A percentile compares a stretch with the other conserved stretches of the same genome.
Conservation (phyloP, 2,797 vertebrate species). For the Danio kyathit region DNA sequence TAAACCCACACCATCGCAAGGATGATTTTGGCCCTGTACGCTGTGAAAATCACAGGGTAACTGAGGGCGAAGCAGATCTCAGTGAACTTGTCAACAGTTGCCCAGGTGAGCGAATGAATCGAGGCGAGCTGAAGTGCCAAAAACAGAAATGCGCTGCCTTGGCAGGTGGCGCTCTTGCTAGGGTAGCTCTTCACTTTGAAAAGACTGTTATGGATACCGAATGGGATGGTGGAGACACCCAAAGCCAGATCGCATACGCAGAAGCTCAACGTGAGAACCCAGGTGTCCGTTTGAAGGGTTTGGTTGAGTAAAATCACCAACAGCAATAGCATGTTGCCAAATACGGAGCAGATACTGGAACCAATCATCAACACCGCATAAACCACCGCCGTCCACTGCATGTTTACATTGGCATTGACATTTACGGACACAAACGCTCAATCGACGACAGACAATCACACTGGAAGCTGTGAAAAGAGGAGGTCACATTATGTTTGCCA, state of each 20-base stretch:
- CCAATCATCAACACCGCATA: conserved; percentile 68
- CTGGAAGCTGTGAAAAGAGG: conserved; percentile 34
- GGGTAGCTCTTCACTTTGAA: conserved; percentile 40
- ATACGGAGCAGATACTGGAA: conserved; percentile 67
- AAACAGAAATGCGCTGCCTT: conserved; percentile 75
- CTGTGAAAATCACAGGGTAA: conserved; percentile 73
- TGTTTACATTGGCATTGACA: conserved; percentile 42
- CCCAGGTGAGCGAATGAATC: conserved; percentile 77
- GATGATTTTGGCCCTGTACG: conserved; percentile 61
- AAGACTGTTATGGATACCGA: conserved; percentile 73
- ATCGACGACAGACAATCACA: conserved; percentile 6
- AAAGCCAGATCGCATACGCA: conserved; percentile 78
- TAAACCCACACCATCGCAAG: conserved; percentile 74
- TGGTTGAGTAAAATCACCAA: conserved; percentile 71
- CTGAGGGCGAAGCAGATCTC: conserved; percentile 80
- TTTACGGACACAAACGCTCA: conserved; percentile 24
- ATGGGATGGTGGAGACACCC: conserved; percentile 72
- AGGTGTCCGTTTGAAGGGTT: conserved; percentile 70
- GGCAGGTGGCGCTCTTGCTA: conserved; percentile 67
- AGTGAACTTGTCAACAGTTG: conserved; percentile 73
- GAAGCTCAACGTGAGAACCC: conserved; percentile 74
- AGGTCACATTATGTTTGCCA: conserved; percentile 41
- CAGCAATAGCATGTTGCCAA: conserved; percentile 74
- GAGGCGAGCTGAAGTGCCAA: conserved; percentile 78
- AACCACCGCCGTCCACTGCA: conserved; percentile 55